Percentiles rank a stretch among this genome's conserved stretches.
Conservation (phyloP, 2,888 invertebrate species). For the Apamea crenata region DNA sequence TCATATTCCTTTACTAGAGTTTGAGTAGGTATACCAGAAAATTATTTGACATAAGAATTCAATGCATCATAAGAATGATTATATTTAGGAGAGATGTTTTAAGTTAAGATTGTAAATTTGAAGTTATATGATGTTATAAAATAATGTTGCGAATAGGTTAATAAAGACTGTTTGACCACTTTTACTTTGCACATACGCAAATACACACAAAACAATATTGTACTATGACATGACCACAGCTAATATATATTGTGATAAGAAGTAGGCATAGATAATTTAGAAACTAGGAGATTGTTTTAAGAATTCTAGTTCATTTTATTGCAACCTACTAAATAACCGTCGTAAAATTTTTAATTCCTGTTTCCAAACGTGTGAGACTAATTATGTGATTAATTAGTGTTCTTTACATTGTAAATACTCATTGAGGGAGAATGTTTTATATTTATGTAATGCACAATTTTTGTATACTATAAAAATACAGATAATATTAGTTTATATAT, state of each 20-base stretch:
- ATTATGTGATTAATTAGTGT: conserved; percentile 8
- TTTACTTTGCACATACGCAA: conserved; percentile 16
- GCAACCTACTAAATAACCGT: conserved; percentile 19
- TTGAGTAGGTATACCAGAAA: conserved; percentile 18
- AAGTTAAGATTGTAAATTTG: conserved; percentile 7
- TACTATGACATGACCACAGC: not conserved
- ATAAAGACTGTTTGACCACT: not conserved
- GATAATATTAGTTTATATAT: not conserved
- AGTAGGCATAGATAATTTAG: not conserved
- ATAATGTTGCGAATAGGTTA: not conserved
- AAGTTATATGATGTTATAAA: not conserved
- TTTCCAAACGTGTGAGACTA: conserved; percentile 1
- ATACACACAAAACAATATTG: conserved; percentile 15
- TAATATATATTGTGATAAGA: not conserved
- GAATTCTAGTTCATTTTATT: conserved; percentile 1
- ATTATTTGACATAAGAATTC: conserved; percentile 15
- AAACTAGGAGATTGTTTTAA: not conserved
- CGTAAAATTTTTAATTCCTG: conserved; percentile 14
- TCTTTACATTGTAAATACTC: conserved; percentile 38
- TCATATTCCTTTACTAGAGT: conserved; percentile 89
- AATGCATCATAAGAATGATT: not conserved
- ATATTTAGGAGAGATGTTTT: conserved; percentile 5
- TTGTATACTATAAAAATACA: conserved; percentile 17
- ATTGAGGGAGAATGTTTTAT: conserved; percentile 29
- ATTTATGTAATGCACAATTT: conserved; percentile 16